Evolutionary conservation across 2,113 vertebrate genomes (phyloP), one percentile per base, ranked within the genome.

Genomic region (Heptranchias perlo): DNA sequence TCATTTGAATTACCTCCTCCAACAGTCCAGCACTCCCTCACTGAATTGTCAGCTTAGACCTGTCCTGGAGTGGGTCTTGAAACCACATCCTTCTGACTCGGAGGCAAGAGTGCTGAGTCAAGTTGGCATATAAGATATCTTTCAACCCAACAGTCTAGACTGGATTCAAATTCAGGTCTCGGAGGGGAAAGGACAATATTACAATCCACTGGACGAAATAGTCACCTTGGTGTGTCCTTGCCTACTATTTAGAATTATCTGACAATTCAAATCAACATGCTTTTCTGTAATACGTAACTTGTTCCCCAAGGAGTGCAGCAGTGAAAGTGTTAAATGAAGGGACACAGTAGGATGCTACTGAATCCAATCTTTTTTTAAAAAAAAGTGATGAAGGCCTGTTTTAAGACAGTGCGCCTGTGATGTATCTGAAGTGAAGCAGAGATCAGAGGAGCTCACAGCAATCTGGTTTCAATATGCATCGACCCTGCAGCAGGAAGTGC

Each of bases 381-480:
- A 58, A 49, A 95, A 95, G 94, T 73, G 94, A 95, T 31, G 94
- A 95, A 69, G 94, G 64, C 13, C 94, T 95, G 94, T 95, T 95
- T 95, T 67, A 95, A 95, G 47, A 95, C 65, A 69, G 93, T 93
- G 52, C 0, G 96, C 96, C 97, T 97, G 97, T 97, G 96, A 97
- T 96, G 96, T 96, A 96, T 97, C 97, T 97, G 96, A 97, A 96
- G 62, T 91, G 96, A 96, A 96, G 96, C 96, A 94, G 93, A 96
- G 96, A 97, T 96, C 97, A 96, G 94, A 82, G 76, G 47, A 78
- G 96, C 96, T 96, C 96, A 76, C 94, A 95, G 96, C 97, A 98
- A 98, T 98, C 98, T 98, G 98, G 97, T 98, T 98, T 97, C 98
- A 98, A 98, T 98, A 98, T 97, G 97, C 23, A 11, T 49, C 65